phyloP scores from a whole-genome alignment of 92 coral and sea anemone species.

The Blastomussa wellsi region DNA sequence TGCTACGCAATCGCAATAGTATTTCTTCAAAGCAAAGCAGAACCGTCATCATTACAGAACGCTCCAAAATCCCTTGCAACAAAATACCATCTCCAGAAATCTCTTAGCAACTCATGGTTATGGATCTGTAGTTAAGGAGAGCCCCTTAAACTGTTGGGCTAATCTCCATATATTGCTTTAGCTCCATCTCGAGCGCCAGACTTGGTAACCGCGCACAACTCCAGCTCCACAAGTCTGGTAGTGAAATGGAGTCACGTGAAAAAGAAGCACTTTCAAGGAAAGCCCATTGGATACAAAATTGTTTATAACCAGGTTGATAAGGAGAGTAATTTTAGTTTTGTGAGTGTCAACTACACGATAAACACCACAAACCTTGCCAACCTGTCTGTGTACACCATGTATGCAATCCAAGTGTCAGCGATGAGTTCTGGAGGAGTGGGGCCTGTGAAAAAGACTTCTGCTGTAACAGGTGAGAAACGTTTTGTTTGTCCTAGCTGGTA shows the following conservation, averaged over 20 bases:
- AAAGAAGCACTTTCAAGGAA: neutral
- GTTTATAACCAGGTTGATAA: neutral
- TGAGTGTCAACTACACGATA: neutral
- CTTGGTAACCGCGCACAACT: constrained; percentile 26
- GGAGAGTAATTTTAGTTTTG: neutral
- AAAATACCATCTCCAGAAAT: no score
- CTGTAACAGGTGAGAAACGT: constrained; percentile 45
- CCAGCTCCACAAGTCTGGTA: constrained; percentile 36
- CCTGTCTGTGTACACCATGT: constrained; percentile 34
- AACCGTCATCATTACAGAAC: no score
- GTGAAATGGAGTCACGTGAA: constrained; percentile 40
- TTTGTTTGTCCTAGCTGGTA: neutral
- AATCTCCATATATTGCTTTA: neutral
- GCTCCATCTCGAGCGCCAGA: constrained; percentile 23
- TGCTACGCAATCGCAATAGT: no score
- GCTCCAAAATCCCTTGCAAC: no score
- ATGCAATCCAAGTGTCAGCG: constrained; percentile 41
- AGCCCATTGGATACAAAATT: constrained; percentile 29
- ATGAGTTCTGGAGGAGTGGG: constrained; percentile 17
- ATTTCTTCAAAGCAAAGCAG: no score
- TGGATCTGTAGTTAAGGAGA: no score
- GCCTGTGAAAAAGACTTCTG: constrained; percentile 21
- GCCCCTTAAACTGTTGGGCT: no score
- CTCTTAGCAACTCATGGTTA: no score
- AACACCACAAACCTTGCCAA: constrained; percentile 3